Base-by-base conservation (phyloP, 2,797 vertebrate genomes). In the Capromys pilorides region DNA sequence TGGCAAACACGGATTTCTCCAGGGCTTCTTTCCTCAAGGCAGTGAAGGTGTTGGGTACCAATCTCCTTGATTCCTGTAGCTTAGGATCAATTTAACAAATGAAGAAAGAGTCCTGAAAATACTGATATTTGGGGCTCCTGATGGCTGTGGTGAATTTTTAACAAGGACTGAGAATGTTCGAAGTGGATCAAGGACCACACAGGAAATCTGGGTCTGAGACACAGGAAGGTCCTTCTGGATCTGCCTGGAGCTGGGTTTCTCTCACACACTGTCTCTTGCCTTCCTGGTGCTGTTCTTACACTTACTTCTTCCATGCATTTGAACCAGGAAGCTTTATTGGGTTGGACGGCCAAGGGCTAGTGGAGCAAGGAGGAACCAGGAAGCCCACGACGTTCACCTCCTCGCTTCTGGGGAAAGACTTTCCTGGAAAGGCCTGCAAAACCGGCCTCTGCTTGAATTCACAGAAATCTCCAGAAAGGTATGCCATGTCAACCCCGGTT, bases 331-430 rank as follows among this genome's bases (percentile, higher is more conserved):
- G 57, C 9, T 91, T 95, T 95, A 88, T 73, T 95, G 92, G 95
- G 82, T 90, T 83, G 62, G 51, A 61, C 24, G 19, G 22, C 59
- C 8, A 8, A 61, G 33, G 85, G 79, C 33, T 86, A 84, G 78
- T 77, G 87, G 49, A 81, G 26, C 16, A 51, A 61, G 9, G 87
- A 82, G 67, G 90, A 90, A 78, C 87, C 90, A 89, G 93, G 73
- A 94, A 93, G 92, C 94, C 91, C 95, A 66, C 26, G 7, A n/a
- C 64, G 8, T 78, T 96, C 66, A 90, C 41, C 45, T 91, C 54
- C 39, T 87, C 79, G 39, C 39, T 95, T 94, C 71, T 79, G 41
- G 79, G 62, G 11, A 31, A 9, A 19, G 49, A 81, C 73, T 85
- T 33, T 61, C 75, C 85, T 12, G 73, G 31, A 95, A 81, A 59